These are phyloP conservation scores for Drosophila diplacantha DNA, from an alignment of 2,888 invertebrate genomes.

Conservation along the genomic window DNA sequence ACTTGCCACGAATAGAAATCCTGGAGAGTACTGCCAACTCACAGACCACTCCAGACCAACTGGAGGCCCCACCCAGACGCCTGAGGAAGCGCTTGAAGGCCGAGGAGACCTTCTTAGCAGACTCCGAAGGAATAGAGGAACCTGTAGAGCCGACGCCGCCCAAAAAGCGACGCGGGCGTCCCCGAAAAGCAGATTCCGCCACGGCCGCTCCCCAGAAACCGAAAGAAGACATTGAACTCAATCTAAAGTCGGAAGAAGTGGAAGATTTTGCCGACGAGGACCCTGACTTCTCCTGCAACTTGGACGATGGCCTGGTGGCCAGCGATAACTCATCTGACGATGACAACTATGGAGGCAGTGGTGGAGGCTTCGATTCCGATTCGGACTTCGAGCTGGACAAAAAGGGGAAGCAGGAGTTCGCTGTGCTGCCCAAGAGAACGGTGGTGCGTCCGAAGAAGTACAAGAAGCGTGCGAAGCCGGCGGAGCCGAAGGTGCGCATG, in stretches of 20 bases:
- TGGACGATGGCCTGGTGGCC: constrained; percentile 40
- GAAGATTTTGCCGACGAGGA: constrained; percentile 43
- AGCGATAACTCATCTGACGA: constrained; percentile 44
- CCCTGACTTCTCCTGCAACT: constrained; percentile 39
- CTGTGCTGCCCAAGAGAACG: constrained; percentile 71
- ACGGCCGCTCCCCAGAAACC: constrained; percentile 1
- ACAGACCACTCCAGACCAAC: constrained; percentile 3
- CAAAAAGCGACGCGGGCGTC: constrained; percentile 67
- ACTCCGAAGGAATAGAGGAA: not conserved
- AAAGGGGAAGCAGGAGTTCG: constrained; percentile 53
- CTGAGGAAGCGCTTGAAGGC: constrained; percentile 54
- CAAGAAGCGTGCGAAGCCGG: constrained; percentile 68
- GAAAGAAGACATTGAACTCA: constrained; percentile 16
- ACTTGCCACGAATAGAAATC: constrained; percentile 73
- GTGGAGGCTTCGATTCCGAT: constrained; percentile 46
- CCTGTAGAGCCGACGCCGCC: constrained; percentile 26
- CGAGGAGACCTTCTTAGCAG: constrained; percentile 32
- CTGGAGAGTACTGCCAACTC: constrained; percentile 54
- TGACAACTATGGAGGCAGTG: constrained; percentile 38
- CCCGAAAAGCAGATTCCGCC: constrained; percentile 63
- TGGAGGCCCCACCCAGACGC: constrained; percentile 35
- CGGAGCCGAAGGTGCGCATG: constrained; percentile 70
- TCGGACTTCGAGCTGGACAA: constrained; percentile 55
- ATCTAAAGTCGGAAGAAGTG: constrained; percentile 32
- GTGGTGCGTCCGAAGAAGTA: constrained; percentile 74